phyloP scores from a whole-genome alignment of 1,140 invertebrate species.

The Euwallacea similis region DNA sequence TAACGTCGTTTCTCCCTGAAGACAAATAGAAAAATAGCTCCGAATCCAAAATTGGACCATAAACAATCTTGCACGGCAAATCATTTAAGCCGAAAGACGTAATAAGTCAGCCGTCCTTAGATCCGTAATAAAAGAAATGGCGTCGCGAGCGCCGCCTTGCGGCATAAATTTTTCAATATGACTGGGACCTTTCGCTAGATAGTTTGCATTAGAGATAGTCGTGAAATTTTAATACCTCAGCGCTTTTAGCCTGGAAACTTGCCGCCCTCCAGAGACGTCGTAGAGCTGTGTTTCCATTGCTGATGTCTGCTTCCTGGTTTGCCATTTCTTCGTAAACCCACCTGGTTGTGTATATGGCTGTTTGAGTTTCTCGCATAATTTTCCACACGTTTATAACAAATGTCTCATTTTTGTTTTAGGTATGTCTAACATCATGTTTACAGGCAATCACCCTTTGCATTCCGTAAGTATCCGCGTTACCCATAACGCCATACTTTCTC shows the following conservation, averaged over 20 bases:
- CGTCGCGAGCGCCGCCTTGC: constrained; percentile 25
- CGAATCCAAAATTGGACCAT: no score
- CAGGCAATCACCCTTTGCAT: background rate
- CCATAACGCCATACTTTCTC: background rate
- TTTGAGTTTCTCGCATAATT: no score
- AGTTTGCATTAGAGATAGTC: constrained; percentile 42
- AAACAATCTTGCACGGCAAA: background rate
- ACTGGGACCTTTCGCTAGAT: constrained; percentile 39
- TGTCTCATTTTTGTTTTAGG: no score
- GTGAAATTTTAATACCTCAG: constrained; percentile 41
- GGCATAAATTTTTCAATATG: constrained; percentile 41
- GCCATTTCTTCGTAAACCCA: background rate
- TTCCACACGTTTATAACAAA: no score
- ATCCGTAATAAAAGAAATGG: constrained; percentile 33
- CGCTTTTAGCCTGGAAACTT: constrained; percentile 29
- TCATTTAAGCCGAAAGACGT: background rate
- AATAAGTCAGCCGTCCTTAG: constrained; percentile 1
- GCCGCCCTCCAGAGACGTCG: constrained; percentile 33
- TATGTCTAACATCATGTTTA: no score
- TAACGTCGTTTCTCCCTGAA: no score
- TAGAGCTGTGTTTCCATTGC: constrained; percentile 22
- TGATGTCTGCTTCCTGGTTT: background rate
- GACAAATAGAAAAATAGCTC: no score
- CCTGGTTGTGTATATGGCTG: no score
- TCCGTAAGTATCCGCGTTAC: background rate